Evolutionary conservation across 2,888 invertebrate genomes (phyloP).

Genomic region (Stenurella melanura): DNA sequence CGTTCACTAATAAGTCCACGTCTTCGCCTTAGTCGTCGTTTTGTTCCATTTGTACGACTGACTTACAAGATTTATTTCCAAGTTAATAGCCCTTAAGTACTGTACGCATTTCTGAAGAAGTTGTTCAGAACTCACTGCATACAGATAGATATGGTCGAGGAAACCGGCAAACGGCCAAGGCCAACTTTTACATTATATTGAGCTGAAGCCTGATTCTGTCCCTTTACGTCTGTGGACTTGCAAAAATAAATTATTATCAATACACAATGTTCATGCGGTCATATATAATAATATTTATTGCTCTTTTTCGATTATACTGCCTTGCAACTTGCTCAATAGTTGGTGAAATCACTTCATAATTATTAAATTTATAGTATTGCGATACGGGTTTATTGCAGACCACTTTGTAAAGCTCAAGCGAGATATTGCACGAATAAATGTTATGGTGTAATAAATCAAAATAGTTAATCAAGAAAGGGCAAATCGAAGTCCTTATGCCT

Average conservation of each 20-base stretch:
- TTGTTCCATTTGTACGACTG: constrained; percentile 48
- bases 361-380: constrained; percentile 20
- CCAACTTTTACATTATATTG: constrained; percentile 13
- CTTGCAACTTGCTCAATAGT: constrained; percentile 6
- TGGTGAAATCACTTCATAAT: constrained; percentile 13
- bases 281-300: not conserved
- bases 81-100: constrained; percentile 55
- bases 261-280: not conserved
- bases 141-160: constrained; percentile 45
- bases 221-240: constrained; percentile 7
- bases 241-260: constrained; percentile 6
- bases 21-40: constrained; percentile 41
- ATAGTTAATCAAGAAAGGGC: not conserved
- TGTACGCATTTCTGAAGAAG: constrained; percentile 56
- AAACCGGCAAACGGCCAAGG: constrained; percentile 41
- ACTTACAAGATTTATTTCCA: constrained; percentile 53
- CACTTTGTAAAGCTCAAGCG: constrained; percentile 10
- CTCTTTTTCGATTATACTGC: constrained; percentile 4
- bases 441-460: constrained; percentile 14
- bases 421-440: constrained; percentile 19
- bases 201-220: not conserved
- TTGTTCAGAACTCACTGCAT: constrained; percentile 47
- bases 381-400: constrained; percentile 14
- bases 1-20: constrained; percentile 39
- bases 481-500: not conserved